These are phyloP conservation scores for Sorex fumeus DNA, from an alignment of 2,113 vertebrate genomes.

Conservation along the genomic window DNA sequence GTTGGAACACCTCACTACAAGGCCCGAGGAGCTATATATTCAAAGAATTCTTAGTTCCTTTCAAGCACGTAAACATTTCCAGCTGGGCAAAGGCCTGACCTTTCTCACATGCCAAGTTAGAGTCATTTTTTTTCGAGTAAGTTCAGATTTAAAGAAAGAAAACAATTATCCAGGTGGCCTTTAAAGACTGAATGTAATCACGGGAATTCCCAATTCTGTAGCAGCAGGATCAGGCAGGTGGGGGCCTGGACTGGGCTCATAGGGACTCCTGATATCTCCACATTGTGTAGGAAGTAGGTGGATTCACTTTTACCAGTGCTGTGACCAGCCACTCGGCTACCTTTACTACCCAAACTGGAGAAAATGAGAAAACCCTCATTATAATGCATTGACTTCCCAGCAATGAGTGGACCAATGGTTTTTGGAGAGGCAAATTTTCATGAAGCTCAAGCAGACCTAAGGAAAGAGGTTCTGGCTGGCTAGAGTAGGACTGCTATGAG, in stretches of 20 bases:
- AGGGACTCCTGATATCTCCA: not conserved
- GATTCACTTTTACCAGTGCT: not conserved
- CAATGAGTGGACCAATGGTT: not conserved
- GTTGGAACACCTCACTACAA: not conserved
- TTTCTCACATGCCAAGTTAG: slow-evolving; percentile 57
- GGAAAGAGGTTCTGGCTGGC: not conserved
- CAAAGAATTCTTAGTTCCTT: not conserved
- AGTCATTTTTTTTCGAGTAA: slow-evolving; percentile 69
- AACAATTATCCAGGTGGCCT: slow-evolving; percentile 55
- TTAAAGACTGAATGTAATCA: not conserved
- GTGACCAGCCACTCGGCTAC: not conserved
- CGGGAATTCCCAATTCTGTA: not conserved
- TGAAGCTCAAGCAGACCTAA: not conserved
- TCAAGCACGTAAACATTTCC: slow-evolving; percentile 39
- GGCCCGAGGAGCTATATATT: too few relatives aligned
- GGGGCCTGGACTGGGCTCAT: not conserved
- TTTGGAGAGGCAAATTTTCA: not conserved
- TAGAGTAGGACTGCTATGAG: not conserved
- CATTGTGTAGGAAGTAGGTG: accelerated
- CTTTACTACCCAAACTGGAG: not conserved
- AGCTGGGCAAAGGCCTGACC: slow-evolving; percentile 37
- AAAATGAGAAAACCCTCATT: not conserved
- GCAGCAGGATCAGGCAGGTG: not conserved
- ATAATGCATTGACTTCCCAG: not conserved
- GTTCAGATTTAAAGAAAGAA: slow-evolving; percentile 62